A percentile compares a stretch with the other conserved stretches of the same genome.
Evolutionary conservation across 2,797 vertebrate species (phyloP).

Genomic region (Ispidina picta): DNA sequence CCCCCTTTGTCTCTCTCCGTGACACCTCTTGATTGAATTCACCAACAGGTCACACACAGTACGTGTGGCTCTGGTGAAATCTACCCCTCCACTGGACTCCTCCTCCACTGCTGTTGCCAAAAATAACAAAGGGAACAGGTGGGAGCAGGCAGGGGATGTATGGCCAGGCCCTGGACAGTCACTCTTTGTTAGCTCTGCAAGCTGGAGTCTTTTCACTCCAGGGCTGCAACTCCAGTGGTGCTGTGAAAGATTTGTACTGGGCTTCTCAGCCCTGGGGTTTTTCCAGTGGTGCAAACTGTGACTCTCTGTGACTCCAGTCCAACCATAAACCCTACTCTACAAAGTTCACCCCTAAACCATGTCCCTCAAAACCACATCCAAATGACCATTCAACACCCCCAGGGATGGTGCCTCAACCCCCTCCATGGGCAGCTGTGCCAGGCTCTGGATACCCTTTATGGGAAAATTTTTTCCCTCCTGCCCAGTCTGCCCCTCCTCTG

Average conservation of each 20-base stretch:
- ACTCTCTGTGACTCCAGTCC: too few species aligned
- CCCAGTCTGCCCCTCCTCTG: too few species aligned
- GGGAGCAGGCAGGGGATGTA: constrained; percentile 16
- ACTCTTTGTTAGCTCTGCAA: constrained; percentile 11
- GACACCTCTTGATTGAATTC: constrained; percentile 44
- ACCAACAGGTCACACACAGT: constrained; percentile 18
- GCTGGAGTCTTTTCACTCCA: background rate
- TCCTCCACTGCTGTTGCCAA: constrained; percentile 16
- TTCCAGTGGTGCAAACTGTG: background rate
- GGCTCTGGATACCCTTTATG: too few species aligned
- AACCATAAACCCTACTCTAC: too few species aligned
- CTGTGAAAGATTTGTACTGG: background rate
- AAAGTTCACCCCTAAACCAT: too few species aligned
- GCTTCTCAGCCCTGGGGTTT: background rate
- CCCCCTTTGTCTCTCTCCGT: background rate
- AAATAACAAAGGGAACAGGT: constrained; percentile 70
- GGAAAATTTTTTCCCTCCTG: too few species aligned
- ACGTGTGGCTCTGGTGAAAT: constrained; percentile 32
- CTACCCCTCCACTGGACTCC: background rate
- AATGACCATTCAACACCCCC: too few species aligned
- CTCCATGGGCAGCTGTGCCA: too few species aligned
- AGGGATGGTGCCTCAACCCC: too few species aligned
- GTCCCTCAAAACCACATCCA: too few species aligned
- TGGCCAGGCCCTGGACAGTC: constrained; percentile 32
- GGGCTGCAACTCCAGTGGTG: background rate